Base-by-base conservation (phyloP, 2,797 vertebrate genomes). In the Luscinia luscinia region DNA sequence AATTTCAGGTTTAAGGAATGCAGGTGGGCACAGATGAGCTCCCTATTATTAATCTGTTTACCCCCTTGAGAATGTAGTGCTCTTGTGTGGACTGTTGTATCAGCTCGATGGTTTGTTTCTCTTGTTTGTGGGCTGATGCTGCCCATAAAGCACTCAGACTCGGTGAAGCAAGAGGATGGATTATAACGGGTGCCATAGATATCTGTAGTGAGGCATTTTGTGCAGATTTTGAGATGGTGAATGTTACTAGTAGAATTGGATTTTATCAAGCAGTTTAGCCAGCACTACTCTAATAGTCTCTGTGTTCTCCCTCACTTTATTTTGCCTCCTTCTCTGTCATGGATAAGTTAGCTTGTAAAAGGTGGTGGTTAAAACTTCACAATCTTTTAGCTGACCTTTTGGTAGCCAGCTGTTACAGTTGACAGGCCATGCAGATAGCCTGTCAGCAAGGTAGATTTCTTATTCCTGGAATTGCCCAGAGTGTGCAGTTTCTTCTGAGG, bases 111-210 rank as follows among this genome's bases (percentile, higher is more conserved):
- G 26, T 64, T 74, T 79, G 6, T 79, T 84, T 55, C 16, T 11
- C 26, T 51, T 41, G 26, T 3, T 12, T 70, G 22, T 34, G 32
- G 14, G 26, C n/a, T 77, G 24, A 12, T 58, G 67, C 26, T 3
- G 5, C 7, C 2, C 14, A 3, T 7, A 36, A 75, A 54, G 36
- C 1, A 2, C 20, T 34, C 1, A 0, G 18, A 16, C 10, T 78
- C 2, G 0, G 8, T 20, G 70, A 43, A 49, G 64, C 28, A 32
- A 40, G 24, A n/a, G 48, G 24, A 51, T 16, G n/a, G 62, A 1
- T 34, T 48, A 9, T 11, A 27, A 66, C 3, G 6, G 12, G 8
- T 55, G 24, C 59, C 1, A 1, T 34, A 36, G n/a, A 38, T 28
- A 9, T 20, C 22, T 61, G 0, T 34, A 40, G 12, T 20, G 43